A percentile compares a stretch with the other conserved stretches of the same genome.
Conservation (phyloP, 1,140 invertebrate genomes). For the Lasioglossum baleicum region DNA sequence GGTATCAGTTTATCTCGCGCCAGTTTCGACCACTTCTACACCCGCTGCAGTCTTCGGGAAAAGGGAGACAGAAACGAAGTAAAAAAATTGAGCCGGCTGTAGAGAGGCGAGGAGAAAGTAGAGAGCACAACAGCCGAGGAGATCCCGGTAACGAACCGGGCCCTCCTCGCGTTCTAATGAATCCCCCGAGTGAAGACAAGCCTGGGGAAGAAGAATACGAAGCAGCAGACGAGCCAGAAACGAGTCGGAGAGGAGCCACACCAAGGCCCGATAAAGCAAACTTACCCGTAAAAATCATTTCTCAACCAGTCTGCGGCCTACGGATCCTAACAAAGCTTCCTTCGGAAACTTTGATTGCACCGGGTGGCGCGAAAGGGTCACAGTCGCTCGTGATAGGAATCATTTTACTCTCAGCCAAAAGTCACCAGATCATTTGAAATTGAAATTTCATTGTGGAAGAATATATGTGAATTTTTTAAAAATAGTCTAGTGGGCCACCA, state of each 20-base stretch:
- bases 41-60: not conserved
- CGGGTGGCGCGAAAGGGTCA: too few species aligned
- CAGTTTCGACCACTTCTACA: not conserved
- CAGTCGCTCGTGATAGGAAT: too few species aligned
- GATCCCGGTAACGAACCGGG: slow-evolving; percentile 48
- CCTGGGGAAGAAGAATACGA: not conserved
- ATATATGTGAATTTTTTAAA: too few species aligned
- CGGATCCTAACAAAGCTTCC: slow-evolving; percentile 16
- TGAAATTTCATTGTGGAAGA: too few species aligned
- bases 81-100: not conserved
- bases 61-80: not conserved
- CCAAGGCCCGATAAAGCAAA: slow-evolving; percentile 63
- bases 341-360: slow-evolving; percentile 5
- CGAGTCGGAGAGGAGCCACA: not conserved
- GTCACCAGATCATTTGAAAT: too few species aligned
- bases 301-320: not conserved
- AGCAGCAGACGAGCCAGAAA: not conserved
- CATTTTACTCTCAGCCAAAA: too few species aligned
- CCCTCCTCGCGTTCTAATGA: slow-evolving; percentile 54
- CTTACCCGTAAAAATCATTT: slow-evolving; percentile 69
- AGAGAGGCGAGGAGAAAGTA: not conserved
- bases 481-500: too few species aligned
- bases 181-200: slow-evolving; percentile 38
- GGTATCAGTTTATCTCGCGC: slow-evolving; percentile 35
- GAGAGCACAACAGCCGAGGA: slow-evolving; percentile 11